A percentile compares a stretch with the other conserved stretches of the same genome.
Conservation (phyloP, 2,888 invertebrate genomes). For the Agonopterix heracliana region DNA sequence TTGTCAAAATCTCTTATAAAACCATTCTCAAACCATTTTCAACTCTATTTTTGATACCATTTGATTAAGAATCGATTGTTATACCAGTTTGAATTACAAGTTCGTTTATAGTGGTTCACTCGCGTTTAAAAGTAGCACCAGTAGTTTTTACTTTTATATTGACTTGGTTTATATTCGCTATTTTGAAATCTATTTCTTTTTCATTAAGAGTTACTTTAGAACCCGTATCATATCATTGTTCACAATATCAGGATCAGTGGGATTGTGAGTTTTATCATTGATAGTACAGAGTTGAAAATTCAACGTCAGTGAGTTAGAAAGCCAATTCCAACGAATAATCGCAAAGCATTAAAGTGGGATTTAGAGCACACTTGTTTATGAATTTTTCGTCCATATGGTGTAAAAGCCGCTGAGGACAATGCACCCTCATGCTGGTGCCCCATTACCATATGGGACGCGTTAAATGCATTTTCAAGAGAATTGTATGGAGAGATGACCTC, state of each 20-base stretch:
- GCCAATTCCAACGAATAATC: conserved; percentile 42
- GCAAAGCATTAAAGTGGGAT: conserved; percentile 54
- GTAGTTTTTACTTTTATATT: not conserved
- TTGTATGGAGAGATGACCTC: conserved; percentile 40
- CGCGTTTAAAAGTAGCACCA: conserved; percentile 31
- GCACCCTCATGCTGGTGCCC: conserved; percentile 57
- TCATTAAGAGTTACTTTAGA: conserved; percentile 12
- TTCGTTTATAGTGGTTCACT: conserved; percentile 48
- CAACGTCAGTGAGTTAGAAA: conserved; percentile 7
- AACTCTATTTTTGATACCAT: conserved; percentile 22
- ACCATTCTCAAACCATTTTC: conserved; percentile 13
- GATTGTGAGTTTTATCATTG: conserved; percentile 15
- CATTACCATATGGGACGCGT: conserved; percentile 71
- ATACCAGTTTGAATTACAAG: conserved; percentile 32
- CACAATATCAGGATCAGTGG: not conserved
- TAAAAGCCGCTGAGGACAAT: conserved; percentile 69
- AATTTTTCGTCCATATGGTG: conserved; percentile 73
- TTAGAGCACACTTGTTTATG: conserved; percentile 68
- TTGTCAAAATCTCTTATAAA: conserved; percentile 47
- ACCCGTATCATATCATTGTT: not conserved
- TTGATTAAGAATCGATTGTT: conserved; percentile 8
- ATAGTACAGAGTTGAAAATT: conserved; percentile 24
- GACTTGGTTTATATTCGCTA: conserved; percentile 8
- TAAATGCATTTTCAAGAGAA: conserved; percentile 69
- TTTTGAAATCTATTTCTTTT: conserved; percentile 20